Base-by-base conservation (phyloP, 2,888 invertebrate genomes). In the Phengaris alcon region DNA sequence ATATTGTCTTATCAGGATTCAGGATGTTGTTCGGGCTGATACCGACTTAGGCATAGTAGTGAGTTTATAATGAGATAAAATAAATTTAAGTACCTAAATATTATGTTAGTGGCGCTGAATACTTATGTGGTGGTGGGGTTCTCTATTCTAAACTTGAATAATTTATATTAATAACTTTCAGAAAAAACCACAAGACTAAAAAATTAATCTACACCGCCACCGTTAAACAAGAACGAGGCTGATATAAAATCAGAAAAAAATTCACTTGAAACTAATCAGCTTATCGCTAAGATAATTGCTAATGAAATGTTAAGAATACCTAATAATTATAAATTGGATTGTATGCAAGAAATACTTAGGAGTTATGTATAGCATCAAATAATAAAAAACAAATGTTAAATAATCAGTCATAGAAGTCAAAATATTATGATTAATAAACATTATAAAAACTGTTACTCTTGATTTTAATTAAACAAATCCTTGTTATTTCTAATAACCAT, bases 381-480 rank as follows among this genome's bases (percentile, higher is more conserved):
- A 55, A 55, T 55, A 55, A 55, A 55, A 55, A 55, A 55, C 6
- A 55, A 13, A 13, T 55, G 22, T 22, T n/a, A n/a, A n/a, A n/a
- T 22, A 55, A 55, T 55, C 55, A 13, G 55, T 55, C n/a, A 55
- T 55, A 22, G 22, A 22, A 22, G 22, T 22, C 22, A 22, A 22
- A 22, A 22, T 22, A 22, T 22, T 22, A 22, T 22, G 55, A 55
- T 55, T 55, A 55, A 55, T 55, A 55, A 55, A 55, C 55, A 55
- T 55, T 55, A 55, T 55, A 55, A 55, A 55, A 55, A 22, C 55
- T 55, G 55, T 55, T 55, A 55, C 13, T 55, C 13, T 55, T 55
- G n/a, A n/a, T 55, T 69, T 55, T 55, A 73, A 73, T 12, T 7
- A 73, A 73, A 54, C 54, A 73, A 73, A 73, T 73, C 73, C 13